Conservation (phyloP, 2,113 vertebrate genomes). For the Turdus rufiventris region DNA sequence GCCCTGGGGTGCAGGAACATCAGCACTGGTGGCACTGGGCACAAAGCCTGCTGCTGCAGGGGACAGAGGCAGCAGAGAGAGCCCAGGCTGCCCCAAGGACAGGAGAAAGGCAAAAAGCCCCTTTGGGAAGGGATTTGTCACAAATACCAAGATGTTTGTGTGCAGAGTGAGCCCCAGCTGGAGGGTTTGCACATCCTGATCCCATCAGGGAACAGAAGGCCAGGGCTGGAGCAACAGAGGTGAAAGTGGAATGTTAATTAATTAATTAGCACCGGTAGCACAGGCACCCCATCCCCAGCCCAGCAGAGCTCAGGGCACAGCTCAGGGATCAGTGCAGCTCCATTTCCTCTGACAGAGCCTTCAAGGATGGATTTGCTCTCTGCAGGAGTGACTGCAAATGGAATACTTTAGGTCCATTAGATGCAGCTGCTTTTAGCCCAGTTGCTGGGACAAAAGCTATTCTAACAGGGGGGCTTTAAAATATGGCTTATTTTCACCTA, state of each 20-base stretch:
- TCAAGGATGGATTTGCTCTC: constrained; percentile 17
- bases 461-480: neutral
- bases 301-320: too few species aligned
- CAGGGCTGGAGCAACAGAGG: neutral
- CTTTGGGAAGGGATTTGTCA: neutral
- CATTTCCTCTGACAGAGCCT: neutral
- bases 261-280: constrained; percentile 21
- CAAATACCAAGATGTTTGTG: neutral
- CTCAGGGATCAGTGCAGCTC: neutral
- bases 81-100: neutral
- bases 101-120: neutral
- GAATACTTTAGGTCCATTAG: constrained; percentile 37
- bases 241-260: neutral
- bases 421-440: neutral
- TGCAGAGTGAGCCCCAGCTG: neutral
- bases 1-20: neutral
- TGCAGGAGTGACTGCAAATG: constrained; percentile 9
- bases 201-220: neutral
- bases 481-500: constrained; percentile 18
- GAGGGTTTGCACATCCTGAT: neutral
- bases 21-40: neutral
- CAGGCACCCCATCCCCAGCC: neutral
- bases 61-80: neutral
- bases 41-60: neutral
- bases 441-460: constrained; percentile 1